Evolutionary conservation across 1,140 invertebrate species (phyloP).

Genomic region (Heliothis virescens): DNA sequence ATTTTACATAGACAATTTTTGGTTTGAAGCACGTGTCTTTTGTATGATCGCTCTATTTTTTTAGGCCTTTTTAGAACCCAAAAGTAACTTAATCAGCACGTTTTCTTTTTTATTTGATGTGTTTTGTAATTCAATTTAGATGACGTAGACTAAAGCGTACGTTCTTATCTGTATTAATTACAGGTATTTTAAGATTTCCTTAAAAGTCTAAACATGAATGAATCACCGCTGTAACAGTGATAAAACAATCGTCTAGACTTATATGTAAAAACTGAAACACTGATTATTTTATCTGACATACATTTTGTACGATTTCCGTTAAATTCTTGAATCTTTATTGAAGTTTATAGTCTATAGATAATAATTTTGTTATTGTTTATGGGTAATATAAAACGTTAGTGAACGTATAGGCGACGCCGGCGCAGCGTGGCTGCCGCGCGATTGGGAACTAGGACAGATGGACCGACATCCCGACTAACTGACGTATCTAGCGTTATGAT

Average conservation of each 20-base stretch:
- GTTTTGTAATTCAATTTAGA: too few species aligned
- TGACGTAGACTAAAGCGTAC: too few species aligned
- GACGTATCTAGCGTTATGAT: conserved; percentile 40
- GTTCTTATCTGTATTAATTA: not conserved
- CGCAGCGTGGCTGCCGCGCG: conserved; percentile 8
- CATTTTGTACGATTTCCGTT: not conserved
- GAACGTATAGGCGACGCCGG: not conserved
- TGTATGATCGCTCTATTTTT: not conserved
- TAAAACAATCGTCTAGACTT: not conserved
- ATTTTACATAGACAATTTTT: not conserved
- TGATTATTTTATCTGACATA: not conserved
- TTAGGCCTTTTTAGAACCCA: too few species aligned
- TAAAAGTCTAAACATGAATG: not conserved
- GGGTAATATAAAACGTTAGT: not conserved
- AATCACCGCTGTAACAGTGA: not conserved
- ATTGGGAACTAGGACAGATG: conserved; percentile 42
- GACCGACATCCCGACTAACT: conserved; percentile 41
- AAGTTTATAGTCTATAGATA: not conserved
- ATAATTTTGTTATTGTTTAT: not conserved
- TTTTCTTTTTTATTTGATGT: too few species aligned
- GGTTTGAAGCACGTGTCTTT: not conserved
- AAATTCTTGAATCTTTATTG: not conserved
- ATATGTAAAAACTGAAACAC: not conserved
- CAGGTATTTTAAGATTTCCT: not conserved
- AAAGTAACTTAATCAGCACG: too few species aligned